These are phyloP conservation scores for Parazoanthus darwini DNA, from an alignment of 92 coral and sea anemone species.

Conservation along the genomic window DNA sequence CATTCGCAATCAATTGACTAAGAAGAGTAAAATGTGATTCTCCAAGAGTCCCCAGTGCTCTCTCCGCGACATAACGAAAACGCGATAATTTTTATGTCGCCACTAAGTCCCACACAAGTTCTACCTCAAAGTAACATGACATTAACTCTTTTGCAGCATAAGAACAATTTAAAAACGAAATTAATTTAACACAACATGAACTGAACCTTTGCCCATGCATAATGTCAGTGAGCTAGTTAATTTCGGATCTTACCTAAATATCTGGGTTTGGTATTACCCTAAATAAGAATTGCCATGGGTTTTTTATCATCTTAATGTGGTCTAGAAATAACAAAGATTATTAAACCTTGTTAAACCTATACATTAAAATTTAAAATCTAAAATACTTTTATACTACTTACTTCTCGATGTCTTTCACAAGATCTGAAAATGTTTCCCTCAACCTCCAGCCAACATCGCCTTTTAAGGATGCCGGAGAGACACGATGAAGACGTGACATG, in stretches of 20 bases:
- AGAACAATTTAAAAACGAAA: neutral
- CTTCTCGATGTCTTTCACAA: constrained; percentile 91
- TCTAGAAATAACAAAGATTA: neutral
- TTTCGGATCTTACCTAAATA: no score
- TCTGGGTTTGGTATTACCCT: no score
- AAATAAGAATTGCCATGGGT: neutral
- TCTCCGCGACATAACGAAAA: no score
- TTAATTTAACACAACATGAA: neutral
- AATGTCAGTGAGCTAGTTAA: neutral
- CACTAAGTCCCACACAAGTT: no score
- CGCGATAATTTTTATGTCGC: no score
- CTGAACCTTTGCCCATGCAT: neutral
- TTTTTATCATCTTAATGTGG: neutral
- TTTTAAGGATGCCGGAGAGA: constrained; percentile 90
- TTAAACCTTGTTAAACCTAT: neutral
- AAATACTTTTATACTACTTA: constrained; percentile 16
- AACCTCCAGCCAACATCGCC: constrained; percentile 98
- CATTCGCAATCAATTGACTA: no score
- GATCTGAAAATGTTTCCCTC: constrained; percentile 87
- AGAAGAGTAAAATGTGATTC: no score
- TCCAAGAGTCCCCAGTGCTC: no score
- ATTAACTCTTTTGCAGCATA: neutral
- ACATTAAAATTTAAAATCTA: neutral
- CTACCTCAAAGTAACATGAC: neutral
- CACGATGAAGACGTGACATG: constrained; percentile 85